These are phyloP conservation scores for Scelioninae gen. 1 DNA, from an alignment of 2,888 invertebrate genomes.

Conservation along the genomic window DNA sequence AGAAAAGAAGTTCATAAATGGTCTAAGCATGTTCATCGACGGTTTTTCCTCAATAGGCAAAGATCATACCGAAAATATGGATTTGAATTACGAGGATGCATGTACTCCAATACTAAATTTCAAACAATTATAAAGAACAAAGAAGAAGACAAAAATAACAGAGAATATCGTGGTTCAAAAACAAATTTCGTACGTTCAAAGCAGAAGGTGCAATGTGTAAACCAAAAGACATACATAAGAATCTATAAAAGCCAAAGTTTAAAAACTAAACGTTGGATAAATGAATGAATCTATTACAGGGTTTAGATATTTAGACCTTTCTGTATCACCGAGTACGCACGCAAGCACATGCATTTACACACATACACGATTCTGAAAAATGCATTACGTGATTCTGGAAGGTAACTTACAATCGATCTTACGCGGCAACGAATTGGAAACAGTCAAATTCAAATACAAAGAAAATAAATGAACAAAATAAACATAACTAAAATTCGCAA, in stretches of 20 bases:
- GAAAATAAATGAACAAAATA: background rate
- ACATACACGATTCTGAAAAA: slow-evolving; percentile 70
- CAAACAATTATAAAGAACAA: background rate
- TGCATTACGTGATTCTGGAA: slow-evolving; percentile 48
- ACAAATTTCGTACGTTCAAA: slow-evolving; percentile 4
- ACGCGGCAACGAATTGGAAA: background rate
- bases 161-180: slow-evolving; percentile 10
- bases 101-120: slow-evolving; percentile 2
- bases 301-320: slow-evolving; percentile 74
- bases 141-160: slow-evolving; percentile 1
- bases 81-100: slow-evolving; percentile 30
- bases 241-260: slow-evolving; percentile 32
- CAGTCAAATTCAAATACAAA: background rate
- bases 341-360: slow-evolving; percentile 65
- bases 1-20: background rate
- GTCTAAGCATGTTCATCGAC: background rate
- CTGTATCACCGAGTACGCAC: slow-evolving; percentile 70
- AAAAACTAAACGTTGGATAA: slow-evolving; percentile 44
- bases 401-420: slow-evolving; percentile 22
- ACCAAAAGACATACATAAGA: background rate
- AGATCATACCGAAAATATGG: slow-evolving; percentile 24
- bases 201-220: slow-evolving; percentile 3
- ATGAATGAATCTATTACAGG: slow-evolving; percentile 73
- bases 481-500: too few species aligned
- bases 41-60: background rate